Percentiles rank a stretch among this genome's conserved stretches.
phyloP scores from a whole-genome alignment of 2,888 invertebrate genomes.

The Eilema griseolum region DNA sequence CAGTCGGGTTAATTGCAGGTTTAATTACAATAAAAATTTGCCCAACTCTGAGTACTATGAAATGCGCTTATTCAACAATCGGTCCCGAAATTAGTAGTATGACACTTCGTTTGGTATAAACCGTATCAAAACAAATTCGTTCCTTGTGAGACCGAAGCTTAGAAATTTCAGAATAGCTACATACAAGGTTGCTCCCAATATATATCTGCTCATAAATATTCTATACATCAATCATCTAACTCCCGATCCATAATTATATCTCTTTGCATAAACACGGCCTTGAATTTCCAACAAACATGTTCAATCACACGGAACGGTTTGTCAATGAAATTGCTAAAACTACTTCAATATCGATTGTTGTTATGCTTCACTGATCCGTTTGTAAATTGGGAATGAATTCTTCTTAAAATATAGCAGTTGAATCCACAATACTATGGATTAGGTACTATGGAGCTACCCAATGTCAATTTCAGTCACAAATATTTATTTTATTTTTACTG shows the following conservation, averaged over 20 bases:
- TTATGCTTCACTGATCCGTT: slow-evolving; percentile 39
- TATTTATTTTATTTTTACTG: too few relatives aligned
- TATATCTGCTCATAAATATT: background rate
- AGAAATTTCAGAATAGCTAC: too few relatives aligned
- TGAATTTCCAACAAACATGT: slow-evolving; percentile 22
- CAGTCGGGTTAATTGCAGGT: too few relatives aligned
- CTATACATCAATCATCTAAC: slow-evolving; percentile 8
- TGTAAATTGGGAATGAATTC: slow-evolving; percentile 33
- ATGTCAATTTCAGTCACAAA: too few relatives aligned
- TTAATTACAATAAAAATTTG: too few relatives aligned
- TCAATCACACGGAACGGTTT: slow-evolving; percentile 33
- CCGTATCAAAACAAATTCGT: too few relatives aligned
- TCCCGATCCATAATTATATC: background rate
- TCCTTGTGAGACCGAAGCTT: too few relatives aligned
- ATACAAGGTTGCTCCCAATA: background rate
- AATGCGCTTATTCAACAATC: too few relatives aligned
- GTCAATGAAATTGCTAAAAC: slow-evolving; percentile 32
- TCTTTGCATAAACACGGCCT: slow-evolving; percentile 34
- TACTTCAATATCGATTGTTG: slow-evolving; percentile 41
- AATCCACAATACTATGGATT: background rate
- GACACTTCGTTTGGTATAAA: too few relatives aligned
- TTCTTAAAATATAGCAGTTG: background rate
- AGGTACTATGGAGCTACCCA: too few relatives aligned
- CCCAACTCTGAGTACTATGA: too few relatives aligned
- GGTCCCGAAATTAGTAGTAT: too few relatives aligned